phyloP scores from a whole-genome alignment of 2,797 vertebrate genomes.

The Myotis daubentonii region DNA sequence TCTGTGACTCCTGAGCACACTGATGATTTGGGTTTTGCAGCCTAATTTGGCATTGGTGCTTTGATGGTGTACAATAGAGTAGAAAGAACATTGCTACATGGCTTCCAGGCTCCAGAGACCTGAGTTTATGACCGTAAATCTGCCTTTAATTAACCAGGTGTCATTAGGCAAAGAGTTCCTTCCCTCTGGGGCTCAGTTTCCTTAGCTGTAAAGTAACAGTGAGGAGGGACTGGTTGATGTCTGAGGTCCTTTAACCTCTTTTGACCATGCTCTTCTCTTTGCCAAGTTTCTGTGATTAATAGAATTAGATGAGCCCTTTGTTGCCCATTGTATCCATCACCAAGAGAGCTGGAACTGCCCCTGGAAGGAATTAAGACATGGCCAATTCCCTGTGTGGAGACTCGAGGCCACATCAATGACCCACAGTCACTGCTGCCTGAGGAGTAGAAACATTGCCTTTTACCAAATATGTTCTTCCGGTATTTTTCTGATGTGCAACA shows the following conservation, averaged over 20 bases:
- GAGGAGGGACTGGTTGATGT: constrained; percentile 31
- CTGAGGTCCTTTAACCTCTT: constrained; percentile 56
- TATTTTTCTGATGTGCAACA: constrained; percentile 21
- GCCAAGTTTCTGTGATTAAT: constrained; percentile 66
- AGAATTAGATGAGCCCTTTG: constrained; percentile 64
- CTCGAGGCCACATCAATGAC: neutral
- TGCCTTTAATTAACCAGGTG: constrained; percentile 70
- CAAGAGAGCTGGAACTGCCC: neutral
- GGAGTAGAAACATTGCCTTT: neutral
- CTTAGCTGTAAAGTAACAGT: constrained; percentile 64
- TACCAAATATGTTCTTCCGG: neutral
- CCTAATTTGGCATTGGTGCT: neutral
- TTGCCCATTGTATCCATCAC: constrained; percentile 42
- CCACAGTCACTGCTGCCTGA: neutral
- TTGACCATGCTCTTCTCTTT: constrained; percentile 35
- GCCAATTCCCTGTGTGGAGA: neutral
- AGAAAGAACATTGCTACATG: neutral
- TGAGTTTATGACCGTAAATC: constrained; percentile 49
- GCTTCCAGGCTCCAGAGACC: constrained; percentile 51
- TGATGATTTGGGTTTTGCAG: neutral
- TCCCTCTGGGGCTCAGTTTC: constrained; percentile 72
- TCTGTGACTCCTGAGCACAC: neutral
- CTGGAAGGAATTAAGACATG: constrained; percentile 25
- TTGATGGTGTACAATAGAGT: constrained; percentile 26
- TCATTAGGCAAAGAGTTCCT: constrained; percentile 71